Evolutionary conservation across 2,888 invertebrate species (phyloP), one percentile per base, ranked within the genome.

Genomic region (Taphrorychus bicolor): DNA sequence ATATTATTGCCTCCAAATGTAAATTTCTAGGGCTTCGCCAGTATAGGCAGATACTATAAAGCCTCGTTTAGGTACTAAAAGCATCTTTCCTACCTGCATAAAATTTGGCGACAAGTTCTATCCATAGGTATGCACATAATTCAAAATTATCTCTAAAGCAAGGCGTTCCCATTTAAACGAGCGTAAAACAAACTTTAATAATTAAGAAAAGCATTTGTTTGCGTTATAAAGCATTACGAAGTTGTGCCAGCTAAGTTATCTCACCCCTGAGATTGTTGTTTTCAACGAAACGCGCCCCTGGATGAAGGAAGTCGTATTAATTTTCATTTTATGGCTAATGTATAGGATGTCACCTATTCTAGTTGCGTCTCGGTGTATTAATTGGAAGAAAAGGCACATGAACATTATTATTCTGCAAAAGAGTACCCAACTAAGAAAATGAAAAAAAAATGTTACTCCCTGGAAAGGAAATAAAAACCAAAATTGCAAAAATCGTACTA

Each of bases 181-280:
- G 65, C 58, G 69, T 69, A 65, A 65, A 69, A 69, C 69, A 69
- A 69, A 69, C 65, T 69, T 69, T 69, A 59, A 59, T 66, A 66
- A 69, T 69, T 65, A 69, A 65, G 61, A 65, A 61, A 53, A 61
- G 61, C 61, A 69, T 69, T 64, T 64, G 69, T 69, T 59, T 69
- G 59, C 64, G 60, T 69, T 69, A 69, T 54, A 59, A 68, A 57
- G 63, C 69, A 60, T 69, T 69, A 69, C 57, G 54, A 60, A 69
- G 69, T 69, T 64, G 64, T 56, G 41, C 41, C 42, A 16, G 17
- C 41, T 64, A 60, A 69, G 23, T 69, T 69, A 69, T 69, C 49
- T 60, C 60, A 60, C 69, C 69, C 69, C 14, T 4, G 64, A 64
- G 69, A 57, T 60, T 64, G 57, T 51, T 60, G 54, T 69, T 69